Evolutionary conservation across 2,888 invertebrate genomes (phyloP).

Genomic region (Tupiocoris notatus): DNA sequence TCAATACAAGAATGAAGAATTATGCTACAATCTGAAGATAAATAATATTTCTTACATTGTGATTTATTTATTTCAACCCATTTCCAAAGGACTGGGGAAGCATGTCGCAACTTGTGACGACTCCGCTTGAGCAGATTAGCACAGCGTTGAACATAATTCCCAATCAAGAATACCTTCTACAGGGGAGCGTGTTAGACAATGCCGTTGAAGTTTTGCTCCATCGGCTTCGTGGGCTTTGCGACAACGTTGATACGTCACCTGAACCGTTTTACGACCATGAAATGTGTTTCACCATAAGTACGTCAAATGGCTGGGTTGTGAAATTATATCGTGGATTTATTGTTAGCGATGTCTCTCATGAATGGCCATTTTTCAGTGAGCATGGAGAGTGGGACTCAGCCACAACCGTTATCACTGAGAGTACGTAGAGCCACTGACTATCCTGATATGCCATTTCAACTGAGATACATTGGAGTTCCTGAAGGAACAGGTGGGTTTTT

Average conservation of each 20-base stretch:
- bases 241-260: conserved; percentile 85
- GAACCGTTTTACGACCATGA: conserved; percentile 93
- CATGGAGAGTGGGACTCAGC: conserved; percentile 50
- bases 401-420: conserved; percentile 69
- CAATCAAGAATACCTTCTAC: conserved; percentile 88
- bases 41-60: no score
- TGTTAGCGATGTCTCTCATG: neutral
- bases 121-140: conserved; percentile 71
- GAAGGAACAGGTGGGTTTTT: conserved; percentile 61
- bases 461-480: conserved; percentile 88
- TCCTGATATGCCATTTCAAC: conserved; percentile 81
- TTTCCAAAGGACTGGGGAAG: conserved; percentile 47
- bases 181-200: conserved; percentile 90
- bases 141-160: conserved; percentile 84
- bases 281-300: conserved; percentile 78
- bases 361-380: conserved; percentile 36
- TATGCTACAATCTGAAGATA: no score
- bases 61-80: neutral
- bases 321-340: neutral
- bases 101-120: conserved; percentile 46
- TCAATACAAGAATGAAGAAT: no score
- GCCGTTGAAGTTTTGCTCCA: conserved; percentile 89
- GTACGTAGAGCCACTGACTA: conserved; percentile 82
- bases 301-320: conserved; percentile 16
- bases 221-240: conserved; percentile 85